phyloP scores from a whole-genome alignment of 2,797 vertebrate species.

The Catamblyrhynchus diadema region DNA sequence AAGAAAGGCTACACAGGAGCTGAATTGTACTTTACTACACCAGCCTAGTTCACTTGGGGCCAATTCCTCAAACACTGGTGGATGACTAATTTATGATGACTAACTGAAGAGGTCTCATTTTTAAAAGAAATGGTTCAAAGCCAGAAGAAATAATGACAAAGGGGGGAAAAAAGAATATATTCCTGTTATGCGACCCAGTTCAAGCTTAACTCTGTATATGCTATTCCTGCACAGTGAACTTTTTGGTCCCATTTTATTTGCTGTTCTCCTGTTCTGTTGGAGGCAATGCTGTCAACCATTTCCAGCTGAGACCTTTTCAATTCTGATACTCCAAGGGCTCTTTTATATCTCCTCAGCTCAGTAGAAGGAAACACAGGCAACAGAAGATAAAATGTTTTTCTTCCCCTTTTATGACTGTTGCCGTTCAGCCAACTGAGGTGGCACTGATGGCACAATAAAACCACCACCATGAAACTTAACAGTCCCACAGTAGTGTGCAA shows the following conservation, averaged over 20 bases:
- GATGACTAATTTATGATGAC: constrained; percentile 35
- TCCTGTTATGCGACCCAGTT: not conserved
- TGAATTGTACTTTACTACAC: not conserved
- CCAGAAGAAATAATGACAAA: not conserved
- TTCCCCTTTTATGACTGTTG: not conserved
- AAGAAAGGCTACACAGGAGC: not conserved
- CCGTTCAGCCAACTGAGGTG: not conserved
- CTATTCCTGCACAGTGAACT: not conserved
- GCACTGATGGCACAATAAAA: not conserved
- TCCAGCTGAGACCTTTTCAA: not conserved
- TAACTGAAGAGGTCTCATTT: constrained; percentile 22
- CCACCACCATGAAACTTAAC: not conserved
- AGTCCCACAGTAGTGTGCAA: not conserved
- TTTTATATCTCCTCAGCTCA: not conserved
- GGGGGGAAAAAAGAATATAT: not conserved
- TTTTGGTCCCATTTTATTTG: not conserved
- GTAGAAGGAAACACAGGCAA: not conserved
- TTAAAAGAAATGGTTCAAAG: constrained; percentile 24
- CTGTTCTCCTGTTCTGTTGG: not conserved
- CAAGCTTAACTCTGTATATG: not conserved
- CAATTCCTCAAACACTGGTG: not conserved
- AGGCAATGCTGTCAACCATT: not conserved
- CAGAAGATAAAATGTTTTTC: not conserved
- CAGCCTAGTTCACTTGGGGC: not conserved
- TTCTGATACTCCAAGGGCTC: not conserved